Evolutionary conservation across 2,797 vertebrate species (phyloP), one percentile per base, ranked within the genome.

Genomic region (Gobio occitaniae): DNA sequence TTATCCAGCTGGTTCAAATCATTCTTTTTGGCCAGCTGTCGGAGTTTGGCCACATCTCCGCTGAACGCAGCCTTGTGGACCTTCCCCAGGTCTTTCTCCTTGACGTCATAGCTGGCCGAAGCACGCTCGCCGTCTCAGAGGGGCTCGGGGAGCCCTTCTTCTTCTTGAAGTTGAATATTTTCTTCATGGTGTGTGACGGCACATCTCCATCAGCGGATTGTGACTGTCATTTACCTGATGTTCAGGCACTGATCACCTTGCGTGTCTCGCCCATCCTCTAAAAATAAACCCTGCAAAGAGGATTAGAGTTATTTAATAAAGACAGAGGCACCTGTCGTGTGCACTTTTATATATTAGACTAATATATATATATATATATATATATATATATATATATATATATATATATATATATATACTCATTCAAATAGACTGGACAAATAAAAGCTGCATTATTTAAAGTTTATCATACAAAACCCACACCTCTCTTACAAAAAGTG

Each of bases 1-100:
- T 96, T 96, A 93, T 99, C 98, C 84, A 95, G 93, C 72, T 95
- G 96, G 91, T 98, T 97, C 87, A 97, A 54, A 80, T 96, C 90
- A 84, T 92, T 91, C 75, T 97, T 97, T 90, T 94, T 95, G 16
- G 96, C 92, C 0, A 96, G 94, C 78, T 95, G 96, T 90, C 94
- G 96, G 84, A 98, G 89, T 90, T 95, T 96, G 11, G 89, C 84
- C 84, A 97, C 86, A 89, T 97, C 95, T 0, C 97, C 97, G 25
- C 77, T 70, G 36, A 90, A 94, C 0, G 97, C 97, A 81, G 96
- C 97, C 38, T 95, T 96, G 91, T 98, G 98, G 59, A 98, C 93
- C 89, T 97, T 98, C 48, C 96, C 90, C 3, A 98, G 92, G 15
- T 98, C 97, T 90, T 96, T 96, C 80, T 94, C 94, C 66, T 95